Evolutionary conservation across 2,113 vertebrate species (phyloP).

Genomic region (Sterrhoptilus dennistouni): DNA sequence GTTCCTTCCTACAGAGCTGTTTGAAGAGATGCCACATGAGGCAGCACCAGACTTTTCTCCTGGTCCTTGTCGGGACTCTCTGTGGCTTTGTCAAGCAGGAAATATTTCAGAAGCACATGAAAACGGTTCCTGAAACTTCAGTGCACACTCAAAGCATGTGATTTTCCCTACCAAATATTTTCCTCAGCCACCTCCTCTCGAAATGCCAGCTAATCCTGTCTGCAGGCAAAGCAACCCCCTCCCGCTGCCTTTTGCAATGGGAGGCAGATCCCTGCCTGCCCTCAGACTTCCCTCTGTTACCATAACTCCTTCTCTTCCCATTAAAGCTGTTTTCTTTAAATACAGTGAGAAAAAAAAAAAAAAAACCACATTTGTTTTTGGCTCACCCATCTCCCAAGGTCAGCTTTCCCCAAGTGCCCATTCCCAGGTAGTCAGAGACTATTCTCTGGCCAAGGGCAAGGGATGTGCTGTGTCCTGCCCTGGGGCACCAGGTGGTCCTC

Average conservation of each 20-base stretch:
- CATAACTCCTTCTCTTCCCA: neutral
- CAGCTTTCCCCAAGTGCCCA: neutral
- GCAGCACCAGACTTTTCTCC: neutral
- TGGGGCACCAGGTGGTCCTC: neutral
- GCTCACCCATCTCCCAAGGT: neutral
- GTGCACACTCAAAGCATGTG: neutral
- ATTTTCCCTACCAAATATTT: neutral
- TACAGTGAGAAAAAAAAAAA: neutral
- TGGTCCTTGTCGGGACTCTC: neutral
- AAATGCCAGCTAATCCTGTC: neutral
- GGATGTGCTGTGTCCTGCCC: neutral
- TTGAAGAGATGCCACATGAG: neutral
- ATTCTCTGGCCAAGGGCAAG: accelerated
- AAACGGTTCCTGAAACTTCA: neutral
- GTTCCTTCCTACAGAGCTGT: neutral
- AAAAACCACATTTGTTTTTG: neutral
- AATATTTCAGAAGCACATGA: neutral
- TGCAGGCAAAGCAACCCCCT: neutral
- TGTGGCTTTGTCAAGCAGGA: neutral
- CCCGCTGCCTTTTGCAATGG: neutral
- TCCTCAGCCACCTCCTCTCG: neutral
- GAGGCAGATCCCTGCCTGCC: neutral
- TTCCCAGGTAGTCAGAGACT: accelerated
- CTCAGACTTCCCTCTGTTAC: neutral
- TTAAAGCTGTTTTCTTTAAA: neutral